Evolutionary conservation across 2,113 vertebrate species (phyloP), one percentile per base, ranked within the genome.

Genomic region (Anser cygnoides): DNA sequence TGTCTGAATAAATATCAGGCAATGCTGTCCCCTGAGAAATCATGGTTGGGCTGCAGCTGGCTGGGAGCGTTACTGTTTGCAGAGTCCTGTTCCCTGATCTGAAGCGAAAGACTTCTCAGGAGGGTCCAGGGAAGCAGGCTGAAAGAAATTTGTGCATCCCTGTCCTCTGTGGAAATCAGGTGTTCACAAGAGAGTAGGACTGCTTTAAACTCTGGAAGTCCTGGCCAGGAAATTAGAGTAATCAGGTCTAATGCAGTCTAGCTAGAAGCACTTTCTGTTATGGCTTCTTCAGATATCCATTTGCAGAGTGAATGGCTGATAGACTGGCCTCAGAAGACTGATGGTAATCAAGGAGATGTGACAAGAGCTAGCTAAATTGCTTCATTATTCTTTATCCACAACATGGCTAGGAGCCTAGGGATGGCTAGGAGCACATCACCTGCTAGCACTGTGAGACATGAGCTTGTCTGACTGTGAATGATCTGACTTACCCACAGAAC

Each of bases 1-100:
- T 92, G 86, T 95, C 84, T 96, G 67, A 89, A 81, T 93, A 95
- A 97, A 77, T 80, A 95, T 92, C 67, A 96, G 70, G 65, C 43
- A 90, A 10, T 74, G 21, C 33, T 87, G 43, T 84, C 76, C 84
- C 87, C 83, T 95, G 97, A 92, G 90, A 96, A 96, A 90, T 17
- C 15, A 76, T 91, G 67, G 73, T 65, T 61, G 21, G 66, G 81
- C 78, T 55, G 66, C 58, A 50, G 66, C 57, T 86, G n/a, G 13
- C 37, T 73, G 23, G 26, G 50, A 90, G 83, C 0, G 3, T 63
- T 83, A 33, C 81, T 4, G 59, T 87, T 82, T 6, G 1, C 72
- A 20, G 49, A 82, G 35, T 28, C 57, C 68, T 75, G 0, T 50
- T 79, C 66, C 62, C 35, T 54, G 9, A 49, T 46, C 23, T 41